Percentiles rank a stretch among this genome's conserved stretches.
Evolutionary conservation across 2,113 vertebrate species (phyloP).

Genomic region (Serilophus lunatus): DNA sequence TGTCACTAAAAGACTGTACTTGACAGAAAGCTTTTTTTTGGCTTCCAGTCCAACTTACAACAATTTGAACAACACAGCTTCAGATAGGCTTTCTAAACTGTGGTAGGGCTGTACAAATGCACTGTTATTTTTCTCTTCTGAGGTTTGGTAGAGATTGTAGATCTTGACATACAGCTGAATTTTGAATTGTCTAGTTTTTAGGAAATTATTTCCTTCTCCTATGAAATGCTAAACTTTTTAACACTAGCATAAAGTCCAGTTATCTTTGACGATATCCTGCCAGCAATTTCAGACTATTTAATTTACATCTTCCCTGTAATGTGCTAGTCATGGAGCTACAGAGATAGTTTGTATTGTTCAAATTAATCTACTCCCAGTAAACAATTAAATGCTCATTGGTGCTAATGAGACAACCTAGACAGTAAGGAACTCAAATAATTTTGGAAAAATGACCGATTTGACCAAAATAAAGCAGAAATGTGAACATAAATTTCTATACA

Average conservation of each 20-base stretch:
- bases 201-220: neutral
- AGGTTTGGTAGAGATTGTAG: neutral
- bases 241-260: neutral
- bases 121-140: neutral
- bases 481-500: neutral
- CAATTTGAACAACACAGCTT: neutral
- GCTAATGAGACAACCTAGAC: neutral
- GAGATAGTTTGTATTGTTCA: neutral
- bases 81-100: neutral
- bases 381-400: neutral
- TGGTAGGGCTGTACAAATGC: neutral
- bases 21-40: neutral
- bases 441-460: neutral
- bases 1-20: neutral
- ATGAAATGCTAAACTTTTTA: neutral
- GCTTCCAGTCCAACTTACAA: neutral
- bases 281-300: neutral
- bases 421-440: neutral
- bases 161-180: neutral
- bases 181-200: accelerated
- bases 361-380: neutral
- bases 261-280: neutral
- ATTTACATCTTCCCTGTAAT: neutral
- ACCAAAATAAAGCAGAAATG: neutral
- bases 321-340: neutral